Conservation (phyloP, 2,113 vertebrate species). For the Agapornis roseicollis region DNA sequence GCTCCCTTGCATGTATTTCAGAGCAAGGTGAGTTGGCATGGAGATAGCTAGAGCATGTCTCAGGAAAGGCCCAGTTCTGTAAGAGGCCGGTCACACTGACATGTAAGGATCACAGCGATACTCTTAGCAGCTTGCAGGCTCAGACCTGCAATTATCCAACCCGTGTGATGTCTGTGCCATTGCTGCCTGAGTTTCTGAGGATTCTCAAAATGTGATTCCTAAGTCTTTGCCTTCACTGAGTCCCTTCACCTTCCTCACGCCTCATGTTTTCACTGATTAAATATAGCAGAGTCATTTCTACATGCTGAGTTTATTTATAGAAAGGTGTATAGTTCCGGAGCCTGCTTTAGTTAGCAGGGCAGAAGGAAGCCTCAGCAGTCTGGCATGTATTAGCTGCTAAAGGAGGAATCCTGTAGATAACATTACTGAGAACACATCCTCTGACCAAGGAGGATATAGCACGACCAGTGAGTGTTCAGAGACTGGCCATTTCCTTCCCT, state of each 20-base stretch:
- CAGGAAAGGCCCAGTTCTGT: background rate
- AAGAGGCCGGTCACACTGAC: background rate
- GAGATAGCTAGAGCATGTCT: background rate
- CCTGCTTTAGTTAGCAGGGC: background rate
- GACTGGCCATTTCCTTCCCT: background rate
- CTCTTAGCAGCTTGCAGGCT: background rate
- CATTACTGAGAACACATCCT: background rate
- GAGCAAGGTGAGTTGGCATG: background rate
- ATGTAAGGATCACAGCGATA: rapidly evolving
- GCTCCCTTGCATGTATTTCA: background rate
- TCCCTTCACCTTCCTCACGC: background rate
- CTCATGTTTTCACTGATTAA: background rate
- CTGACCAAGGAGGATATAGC: background rate
- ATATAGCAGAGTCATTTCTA: slow-evolving; percentile 40
- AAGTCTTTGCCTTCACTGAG: background rate
- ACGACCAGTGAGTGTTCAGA: background rate
- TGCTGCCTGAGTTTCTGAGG: background rate
- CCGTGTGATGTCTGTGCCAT: background rate
- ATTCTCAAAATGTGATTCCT: background rate
- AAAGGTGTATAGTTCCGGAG: background rate
- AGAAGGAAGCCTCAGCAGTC: background rate
- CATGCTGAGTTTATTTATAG: slow-evolving; percentile 26
- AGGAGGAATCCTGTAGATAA: background rate
- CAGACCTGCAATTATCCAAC: background rate
- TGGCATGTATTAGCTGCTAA: background rate